Evolutionary conservation across 35 echinoderm and acorn worm species (phyloP).

Genomic region (Patiria miniata): DNA sequence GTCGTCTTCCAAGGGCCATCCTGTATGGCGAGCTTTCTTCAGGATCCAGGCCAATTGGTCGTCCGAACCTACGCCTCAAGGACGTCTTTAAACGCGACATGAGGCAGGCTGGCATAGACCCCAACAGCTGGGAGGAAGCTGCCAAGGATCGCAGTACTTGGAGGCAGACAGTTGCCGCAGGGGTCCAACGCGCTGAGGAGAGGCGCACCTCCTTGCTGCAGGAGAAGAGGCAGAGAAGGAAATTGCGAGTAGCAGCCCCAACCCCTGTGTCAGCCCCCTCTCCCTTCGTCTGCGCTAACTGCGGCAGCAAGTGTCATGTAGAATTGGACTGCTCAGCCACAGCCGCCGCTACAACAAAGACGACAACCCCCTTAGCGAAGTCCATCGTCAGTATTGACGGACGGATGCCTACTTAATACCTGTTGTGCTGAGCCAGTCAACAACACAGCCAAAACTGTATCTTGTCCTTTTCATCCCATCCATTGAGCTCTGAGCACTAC

Average conservation of each 20-base stretch:
- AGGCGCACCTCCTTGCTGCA: not conserved
- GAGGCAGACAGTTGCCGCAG: too few species aligned
- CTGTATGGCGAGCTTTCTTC: not conserved
- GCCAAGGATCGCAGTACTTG: not conserved
- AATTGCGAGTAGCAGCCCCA: not conserved
- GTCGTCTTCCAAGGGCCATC: not conserved
- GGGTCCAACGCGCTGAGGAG: too few species aligned
- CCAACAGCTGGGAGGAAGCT: not conserved
- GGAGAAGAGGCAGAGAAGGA: not conserved
- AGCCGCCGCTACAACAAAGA: too few species aligned
- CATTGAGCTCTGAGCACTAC: not conserved
- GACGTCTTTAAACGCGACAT: not conserved
- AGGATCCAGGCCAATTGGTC: too few species aligned
- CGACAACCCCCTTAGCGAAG: too few species aligned
- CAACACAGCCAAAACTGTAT: not conserved
- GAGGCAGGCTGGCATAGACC: not conserved
- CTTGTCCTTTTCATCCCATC: not conserved
- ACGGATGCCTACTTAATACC: not conserved
- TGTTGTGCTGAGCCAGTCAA: slow-evolving; percentile 3
- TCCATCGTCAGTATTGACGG: too few species aligned
- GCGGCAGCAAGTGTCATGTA: too few species aligned
- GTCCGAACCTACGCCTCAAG: too few species aligned
- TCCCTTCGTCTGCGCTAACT: too few species aligned
- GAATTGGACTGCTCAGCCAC: too few species aligned
- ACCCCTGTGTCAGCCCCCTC: too few species aligned